Percentiles rank a stretch among this genome's conserved stretches.
phyloP scores from a whole-genome alignment of 2,113 vertebrate species.

The Clupea harengus region DNA sequence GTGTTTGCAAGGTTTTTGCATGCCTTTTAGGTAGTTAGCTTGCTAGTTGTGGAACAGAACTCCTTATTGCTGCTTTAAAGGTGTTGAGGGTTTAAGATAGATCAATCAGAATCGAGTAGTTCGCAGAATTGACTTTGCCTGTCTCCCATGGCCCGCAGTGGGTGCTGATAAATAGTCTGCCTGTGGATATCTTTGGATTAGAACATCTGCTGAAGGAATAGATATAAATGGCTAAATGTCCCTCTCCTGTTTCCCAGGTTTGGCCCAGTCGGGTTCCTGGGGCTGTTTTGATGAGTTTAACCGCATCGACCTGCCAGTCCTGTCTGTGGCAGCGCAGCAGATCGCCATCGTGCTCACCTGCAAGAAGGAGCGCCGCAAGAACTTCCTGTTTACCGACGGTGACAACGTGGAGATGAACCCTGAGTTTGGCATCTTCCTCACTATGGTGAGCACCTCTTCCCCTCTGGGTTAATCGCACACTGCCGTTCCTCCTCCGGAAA shows the following conservation, averaged over 20 bases:
- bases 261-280: slow-evolving; percentile 97
- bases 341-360: slow-evolving; percentile 90
- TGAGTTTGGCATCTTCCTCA: slow-evolving; percentile 96
- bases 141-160: too few relatives aligned
- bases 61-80: too few relatives aligned
- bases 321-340: slow-evolving; percentile 96
- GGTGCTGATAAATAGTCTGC: neutral
- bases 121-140: too few relatives aligned
- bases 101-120: too few relatives aligned
- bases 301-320: slow-evolving; percentile 91
- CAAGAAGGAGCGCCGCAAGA: slow-evolving; percentile 87
- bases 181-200: neutral
- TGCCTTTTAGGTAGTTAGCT: too few relatives aligned
- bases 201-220: too few relatives aligned
- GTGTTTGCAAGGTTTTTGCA: too few relatives aligned
- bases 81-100: too few relatives aligned
- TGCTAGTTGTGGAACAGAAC: too few relatives aligned
- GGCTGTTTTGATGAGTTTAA: slow-evolving; percentile 99
- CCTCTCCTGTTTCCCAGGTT: slow-evolving; percentile 70
- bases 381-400: slow-evolving; percentile 92
- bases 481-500: neutral
- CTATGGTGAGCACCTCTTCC: slow-evolving; percentile 78
- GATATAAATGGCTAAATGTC: too few relatives aligned
- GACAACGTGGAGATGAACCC: slow-evolving; percentile 91
- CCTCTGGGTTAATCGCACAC: neutral